Evolutionary conservation across 2,888 invertebrate genomes (phyloP), one percentile per base, ranked within the genome.

Genomic region (Stenodera caucasica): DNA sequence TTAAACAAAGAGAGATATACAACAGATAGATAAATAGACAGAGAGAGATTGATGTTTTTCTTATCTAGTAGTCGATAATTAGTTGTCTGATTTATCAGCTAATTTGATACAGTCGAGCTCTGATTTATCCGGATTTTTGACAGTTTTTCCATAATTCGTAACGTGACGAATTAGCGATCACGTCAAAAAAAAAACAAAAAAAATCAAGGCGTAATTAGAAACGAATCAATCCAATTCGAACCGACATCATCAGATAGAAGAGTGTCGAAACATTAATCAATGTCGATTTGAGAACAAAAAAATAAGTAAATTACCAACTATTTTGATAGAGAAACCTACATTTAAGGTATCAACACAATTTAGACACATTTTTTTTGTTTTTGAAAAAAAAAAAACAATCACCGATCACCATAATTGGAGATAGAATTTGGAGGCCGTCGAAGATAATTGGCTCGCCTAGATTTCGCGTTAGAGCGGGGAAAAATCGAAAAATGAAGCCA

Each of bases 241-340:
- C n/a, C n/a, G n/a, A n/a, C n/a, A n/a, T n/a, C n/a, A 12, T 50
- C 9, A 26, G 14, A 50, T 50, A 26, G 30, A 14, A 52, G 52
- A 6, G 21, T 33, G 32, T 33, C n/a, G 52, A 32, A 52, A 52
- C 52, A 52, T 30, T 30, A 52, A 52, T 52, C 52, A 52, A 30
- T 33, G 52, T 52, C 52, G 30, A 33, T 15, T 11, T 11, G 49
- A 49, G 12, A 9, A 11, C 15, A 14, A 52, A 32, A 52, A 52
- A 30, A 52, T 14, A 15, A 18, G 30, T 51, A 18, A 51, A 51
- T 18, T 51, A 33, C 21, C n/a, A 11, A 6, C 15, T 15, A 21
- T 33, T 33, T 23, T 32, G 32, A 52, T 15, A 52, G 52, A 32
- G n/a, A n/a, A 52, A 32, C 51, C 29, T 14, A 30, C 51, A 51